A percentile compares a stretch with the other conserved stretches of the same genome.
These are phyloP conservation scores for Gobio gobio DNA, from an alignment of 2,113 vertebrate species.

Conservation along the genomic window DNA sequence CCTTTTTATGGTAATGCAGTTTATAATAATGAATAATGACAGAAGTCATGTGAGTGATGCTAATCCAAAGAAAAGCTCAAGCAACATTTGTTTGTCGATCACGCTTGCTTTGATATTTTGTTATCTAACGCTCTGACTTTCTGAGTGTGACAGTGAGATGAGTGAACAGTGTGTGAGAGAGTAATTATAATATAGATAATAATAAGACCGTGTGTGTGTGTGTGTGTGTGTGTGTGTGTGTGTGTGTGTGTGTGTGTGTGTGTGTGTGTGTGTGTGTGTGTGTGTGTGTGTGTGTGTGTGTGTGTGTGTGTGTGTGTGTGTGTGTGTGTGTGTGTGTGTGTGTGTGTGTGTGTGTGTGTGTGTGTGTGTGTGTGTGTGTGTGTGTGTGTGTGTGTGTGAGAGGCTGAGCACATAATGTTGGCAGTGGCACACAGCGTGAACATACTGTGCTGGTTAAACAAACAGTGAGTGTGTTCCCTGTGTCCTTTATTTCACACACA, in stretches of 20 bases:
- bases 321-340: background rate
- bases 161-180: constrained; percentile 28
- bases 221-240: background rate
- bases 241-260: background rate
- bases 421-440: constrained; percentile 41
- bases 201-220: background rate
- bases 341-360: background rate
- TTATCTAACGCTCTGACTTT: background rate
- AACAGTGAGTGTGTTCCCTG: constrained; percentile 47
- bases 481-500: constrained; percentile 33
- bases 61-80: background rate
- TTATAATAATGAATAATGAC: too few species aligned
- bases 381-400: background rate
- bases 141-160: background rate
- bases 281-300: background rate
- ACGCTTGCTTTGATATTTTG: background rate
- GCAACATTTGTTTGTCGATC: background rate
- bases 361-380: background rate
- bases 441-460: constrained; percentile 51
- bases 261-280: background rate
- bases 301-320: background rate
- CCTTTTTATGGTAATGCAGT: too few species aligned
- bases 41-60: background rate
- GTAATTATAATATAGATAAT: too few species aligned
- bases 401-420: constrained; percentile 32